Evolutionary conservation across 2,888 invertebrate species (phyloP).

Genomic region (Doris montereyensis): DNA sequence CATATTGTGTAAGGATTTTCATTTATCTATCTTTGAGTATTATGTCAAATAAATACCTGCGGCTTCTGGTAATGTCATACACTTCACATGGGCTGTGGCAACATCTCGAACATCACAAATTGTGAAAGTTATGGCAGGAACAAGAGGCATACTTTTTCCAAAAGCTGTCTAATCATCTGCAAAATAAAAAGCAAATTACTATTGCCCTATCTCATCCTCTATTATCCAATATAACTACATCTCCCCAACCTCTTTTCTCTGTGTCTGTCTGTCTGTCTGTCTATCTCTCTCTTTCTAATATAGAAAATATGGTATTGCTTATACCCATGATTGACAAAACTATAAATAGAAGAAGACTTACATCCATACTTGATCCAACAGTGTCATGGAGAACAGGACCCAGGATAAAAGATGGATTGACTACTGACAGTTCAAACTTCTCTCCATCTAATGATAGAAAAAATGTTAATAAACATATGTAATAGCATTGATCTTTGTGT

Average conservation of each 20-base stretch:
- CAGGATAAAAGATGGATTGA: conserved; percentile 30
- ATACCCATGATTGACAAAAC: too few species aligned
- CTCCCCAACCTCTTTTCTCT: too few species aligned
- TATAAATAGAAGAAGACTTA: neutral
- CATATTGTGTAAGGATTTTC: too few species aligned
- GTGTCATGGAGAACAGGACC: conserved; percentile 31
- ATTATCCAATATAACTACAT: neutral
- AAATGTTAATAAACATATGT: neutral
- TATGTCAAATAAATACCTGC: too few species aligned
- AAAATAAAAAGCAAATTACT: conserved; percentile 20
- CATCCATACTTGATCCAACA: conserved; percentile 20
- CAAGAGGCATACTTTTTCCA: conserved; percentile 65
- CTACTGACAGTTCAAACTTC: conserved; percentile 68
- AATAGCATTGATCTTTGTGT: neutral
- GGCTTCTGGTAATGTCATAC: conserved; percentile 71
- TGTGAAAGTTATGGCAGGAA: conserved; percentile 71
- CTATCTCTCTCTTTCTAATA: too few species aligned
- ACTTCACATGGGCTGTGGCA: conserved; percentile 73
- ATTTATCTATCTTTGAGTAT: too few species aligned
- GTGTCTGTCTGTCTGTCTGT: too few species aligned
- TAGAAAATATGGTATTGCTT: too few species aligned
- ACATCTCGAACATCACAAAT: conserved; percentile 75
- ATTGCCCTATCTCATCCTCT: neutral
- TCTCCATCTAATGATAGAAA: conserved; percentile 53
- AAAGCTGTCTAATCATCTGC: conserved; percentile 54